Evolutionary conservation across 2,888 invertebrate genomes (phyloP).

Genomic region (Morpho achilles): DNA sequence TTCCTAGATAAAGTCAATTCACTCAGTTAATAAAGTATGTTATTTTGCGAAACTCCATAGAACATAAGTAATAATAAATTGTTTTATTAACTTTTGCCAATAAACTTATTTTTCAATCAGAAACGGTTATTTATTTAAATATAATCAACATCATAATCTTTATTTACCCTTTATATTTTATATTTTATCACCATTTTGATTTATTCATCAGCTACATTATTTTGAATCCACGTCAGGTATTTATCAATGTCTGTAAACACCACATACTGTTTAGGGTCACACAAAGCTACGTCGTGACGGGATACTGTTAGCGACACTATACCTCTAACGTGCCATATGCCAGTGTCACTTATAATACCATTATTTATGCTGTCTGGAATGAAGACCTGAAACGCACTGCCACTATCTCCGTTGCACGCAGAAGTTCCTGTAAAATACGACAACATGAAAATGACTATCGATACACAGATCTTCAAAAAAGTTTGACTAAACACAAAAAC

Average conservation of each 20-base stretch:
- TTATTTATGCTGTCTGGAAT: conserved; percentile 38
- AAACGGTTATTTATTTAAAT: too few relatives aligned
- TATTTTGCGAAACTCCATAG: too few relatives aligned
- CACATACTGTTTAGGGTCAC: conserved; percentile 61
- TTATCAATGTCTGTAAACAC: conserved; percentile 64
- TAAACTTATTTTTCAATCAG: too few relatives aligned
- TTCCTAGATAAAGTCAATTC: too few relatives aligned
- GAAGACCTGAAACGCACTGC: conserved; percentile 64
- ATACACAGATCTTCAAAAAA: too few relatives aligned
- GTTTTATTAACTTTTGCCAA: too few relatives aligned
- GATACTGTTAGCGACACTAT: conserved; percentile 44
- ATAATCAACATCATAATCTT: too few relatives aligned
- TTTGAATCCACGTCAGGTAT: conserved; percentile 43
- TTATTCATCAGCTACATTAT: conserved; percentile 2
- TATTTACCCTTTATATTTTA: too few relatives aligned
- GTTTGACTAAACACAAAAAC: too few relatives aligned
- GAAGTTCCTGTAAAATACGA: conserved; percentile 49
- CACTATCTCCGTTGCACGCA: conserved; percentile 75
- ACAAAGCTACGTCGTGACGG: conserved; percentile 40
- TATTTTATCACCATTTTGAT: too few relatives aligned
- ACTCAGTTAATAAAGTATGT: too few relatives aligned
- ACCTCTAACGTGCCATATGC: conserved; percentile 45
- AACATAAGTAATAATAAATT: too few relatives aligned
- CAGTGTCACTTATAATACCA: conserved; percentile 29
- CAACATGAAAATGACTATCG: neutral